phyloP scores from a whole-genome alignment of 92 coral and sea anemone genomes.

The Virgularia gustaviana region DNA sequence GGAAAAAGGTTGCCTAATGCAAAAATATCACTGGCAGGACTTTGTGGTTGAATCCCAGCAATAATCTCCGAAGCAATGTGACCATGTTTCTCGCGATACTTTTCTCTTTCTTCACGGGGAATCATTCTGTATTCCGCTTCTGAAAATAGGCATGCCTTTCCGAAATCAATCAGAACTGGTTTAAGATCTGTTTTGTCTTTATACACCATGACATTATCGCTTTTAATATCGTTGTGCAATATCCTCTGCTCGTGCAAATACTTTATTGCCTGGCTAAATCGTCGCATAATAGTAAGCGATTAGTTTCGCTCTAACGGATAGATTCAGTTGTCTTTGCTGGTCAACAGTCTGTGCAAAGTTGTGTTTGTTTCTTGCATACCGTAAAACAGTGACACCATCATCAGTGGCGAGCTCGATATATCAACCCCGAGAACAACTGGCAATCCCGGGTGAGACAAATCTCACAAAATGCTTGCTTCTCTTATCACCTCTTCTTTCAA shows the following conservation, averaged over 20 bases:
- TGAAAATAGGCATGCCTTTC: slow-evolving; percentile 28
- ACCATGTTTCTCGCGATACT: not conserved
- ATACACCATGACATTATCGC: slow-evolving; percentile 38
- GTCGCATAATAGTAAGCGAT: not conserved
- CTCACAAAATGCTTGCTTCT: not conserved
- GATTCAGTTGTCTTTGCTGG: not conserved
- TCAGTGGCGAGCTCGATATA: not conserved
- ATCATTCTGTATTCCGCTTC: not conserved
- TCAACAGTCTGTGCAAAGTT: not conserved
- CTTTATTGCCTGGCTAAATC: slow-evolving; percentile 17
- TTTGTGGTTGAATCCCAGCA: too few species aligned
- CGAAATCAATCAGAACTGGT: slow-evolving; percentile 41
- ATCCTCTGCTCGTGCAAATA: slow-evolving; percentile 28
- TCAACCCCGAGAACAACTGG: slow-evolving; percentile 1
- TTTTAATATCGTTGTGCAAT: slow-evolving; percentile 47
- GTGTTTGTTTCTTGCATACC: not conserved
- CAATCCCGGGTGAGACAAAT: not conserved
- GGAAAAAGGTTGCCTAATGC: not conserved
- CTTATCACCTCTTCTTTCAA: not conserved
- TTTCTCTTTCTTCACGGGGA: not conserved
- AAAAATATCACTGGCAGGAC: not conserved
- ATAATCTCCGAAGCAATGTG: too few species aligned
- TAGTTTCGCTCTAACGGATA: not conserved
- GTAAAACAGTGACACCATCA: not conserved
- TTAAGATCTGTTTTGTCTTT: not conserved